Base-by-base conservation (phyloP, 37 sponge, comb jelly and placozoan genomes). In the Corticium candelabrum region DNA sequence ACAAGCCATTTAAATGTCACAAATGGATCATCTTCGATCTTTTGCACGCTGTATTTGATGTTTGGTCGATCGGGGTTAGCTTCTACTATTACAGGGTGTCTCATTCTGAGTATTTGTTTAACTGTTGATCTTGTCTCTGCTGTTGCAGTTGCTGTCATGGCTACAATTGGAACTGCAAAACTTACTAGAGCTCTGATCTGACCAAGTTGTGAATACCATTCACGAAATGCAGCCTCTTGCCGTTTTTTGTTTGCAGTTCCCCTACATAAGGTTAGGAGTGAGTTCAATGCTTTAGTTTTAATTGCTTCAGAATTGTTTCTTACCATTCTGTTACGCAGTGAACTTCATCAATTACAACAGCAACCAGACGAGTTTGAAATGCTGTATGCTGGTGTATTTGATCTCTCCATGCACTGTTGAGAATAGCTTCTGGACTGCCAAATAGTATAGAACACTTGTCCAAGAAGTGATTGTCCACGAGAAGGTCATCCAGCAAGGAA, bases 291-390 rank as follows among this genome's bases (percentile, higher is more conserved):
- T n/a, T n/a, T n/a, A n/a, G n/a, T n/a, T n/a, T n/a, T n/a, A n/a
- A n/a, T n/a, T n/a, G n/a, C n/a, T n/a, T n/a, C n/a, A n/a, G n/a
- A 50, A 50, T 50, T 27, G 62, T 21, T 50, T 11, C 62, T 11
- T 50, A 50, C 62, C 62, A 50, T 21, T 50, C 62, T 50, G 62
- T 50, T 50, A 50, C 21, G 62, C 62, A 50, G 21, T 50, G 62
- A 50, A 50, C 62, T 50, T 50, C 62, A 50, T 50, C 62, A 50
- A 50, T 50, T 50, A 50, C 62, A 50, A 50, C 62, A 27, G 62
- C 62, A 27, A 21, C 62, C 11, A 50, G 11, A 11, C 21, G 11
- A 27, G 15, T 50, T 21, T 50, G 62, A 50, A 50, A 27, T n/a
- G n/a, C n/a, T n/a, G n/a, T n/a, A n/a, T n/a, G n/a, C n/a, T n/a